Evolutionary conservation across 2,888 invertebrate genomes (phyloP).

Genomic region (Meloe dianella): DNA sequence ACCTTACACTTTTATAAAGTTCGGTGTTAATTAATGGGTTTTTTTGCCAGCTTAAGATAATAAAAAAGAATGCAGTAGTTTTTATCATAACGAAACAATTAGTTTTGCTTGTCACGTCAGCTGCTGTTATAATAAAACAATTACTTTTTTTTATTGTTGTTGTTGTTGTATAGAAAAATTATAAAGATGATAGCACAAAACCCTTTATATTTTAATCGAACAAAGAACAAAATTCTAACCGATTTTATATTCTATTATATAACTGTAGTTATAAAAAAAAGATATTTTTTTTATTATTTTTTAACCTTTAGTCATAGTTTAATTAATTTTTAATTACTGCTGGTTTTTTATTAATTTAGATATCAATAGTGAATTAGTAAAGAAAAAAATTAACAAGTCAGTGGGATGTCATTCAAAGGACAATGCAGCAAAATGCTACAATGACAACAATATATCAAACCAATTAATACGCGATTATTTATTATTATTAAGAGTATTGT

Average conservation of each 20-base stretch:
- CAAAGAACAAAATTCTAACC: constrained; percentile 13
- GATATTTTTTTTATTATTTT: constrained; percentile 14
- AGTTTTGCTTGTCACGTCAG: constrained; percentile 37
- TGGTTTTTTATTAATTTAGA: too few relatives aligned
- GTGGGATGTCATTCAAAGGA: constrained; percentile 56
- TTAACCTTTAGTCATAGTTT: constrained; percentile 28
- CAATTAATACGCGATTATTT: constrained; percentile 60
- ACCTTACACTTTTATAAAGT: constrained; percentile 25
- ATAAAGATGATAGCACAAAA: neutral
- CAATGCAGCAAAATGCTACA: constrained; percentile 55
- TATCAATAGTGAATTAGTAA: constrained; percentile 44
- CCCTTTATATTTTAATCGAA: neutral
- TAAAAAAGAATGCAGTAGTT: constrained; percentile 32
- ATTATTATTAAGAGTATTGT: constrained; percentile 56
- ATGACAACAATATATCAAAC: constrained; percentile 59
- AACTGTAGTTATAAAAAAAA: too few relatives aligned
- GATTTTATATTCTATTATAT: neutral
- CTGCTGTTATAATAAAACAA: constrained; percentile 30
- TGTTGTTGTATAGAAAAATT: constrained; percentile 1
- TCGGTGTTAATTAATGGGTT: constrained; percentile 31
- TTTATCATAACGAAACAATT: constrained; percentile 34
- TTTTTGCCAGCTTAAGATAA: constrained; percentile 31
- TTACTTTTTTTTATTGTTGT: constrained; percentile 22
- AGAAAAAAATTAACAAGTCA: constrained; percentile 43
- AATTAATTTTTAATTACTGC: constrained; percentile 37